A percentile compares a stretch with the other conserved stretches of the same genome.
phyloP scores from a whole-genome alignment of 2,797 vertebrate species.

The Glossophaga mutica region DNA sequence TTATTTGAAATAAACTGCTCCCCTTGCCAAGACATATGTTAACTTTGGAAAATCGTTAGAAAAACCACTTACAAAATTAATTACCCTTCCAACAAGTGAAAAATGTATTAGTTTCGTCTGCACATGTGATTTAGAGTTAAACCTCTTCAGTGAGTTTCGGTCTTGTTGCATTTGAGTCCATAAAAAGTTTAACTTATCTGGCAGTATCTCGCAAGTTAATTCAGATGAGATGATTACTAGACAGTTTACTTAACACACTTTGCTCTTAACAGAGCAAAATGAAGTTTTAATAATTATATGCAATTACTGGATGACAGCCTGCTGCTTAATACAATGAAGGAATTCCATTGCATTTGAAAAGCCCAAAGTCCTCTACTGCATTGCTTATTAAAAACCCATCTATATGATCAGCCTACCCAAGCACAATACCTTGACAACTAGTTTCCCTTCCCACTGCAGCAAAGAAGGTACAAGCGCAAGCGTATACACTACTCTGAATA shows the following conservation, averaged over 20 bases:
- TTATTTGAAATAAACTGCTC: not conserved
- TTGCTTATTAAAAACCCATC: not conserved
- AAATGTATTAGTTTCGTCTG: not conserved
- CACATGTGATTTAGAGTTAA: not conserved
- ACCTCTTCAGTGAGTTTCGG: slow-evolving; percentile 23
- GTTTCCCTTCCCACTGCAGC: not conserved
- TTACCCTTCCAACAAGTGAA: not conserved
- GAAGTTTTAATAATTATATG: not conserved
- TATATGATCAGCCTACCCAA: not conserved
- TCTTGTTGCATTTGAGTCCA: not conserved
- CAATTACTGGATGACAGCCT: not conserved
- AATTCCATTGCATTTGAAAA: not conserved
- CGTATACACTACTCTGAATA: not conserved
- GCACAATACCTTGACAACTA: not conserved
- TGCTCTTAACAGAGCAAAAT: not conserved
- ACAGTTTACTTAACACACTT: not conserved
- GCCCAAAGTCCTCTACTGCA: not conserved
- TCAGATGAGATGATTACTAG: not conserved
- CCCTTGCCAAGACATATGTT: not conserved
- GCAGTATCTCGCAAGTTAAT: not conserved
- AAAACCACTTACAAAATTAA: slow-evolving; percentile 16
- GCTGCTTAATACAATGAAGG: not conserved
- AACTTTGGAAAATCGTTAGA: slow-evolving; percentile 37
- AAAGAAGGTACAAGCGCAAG: not conserved
- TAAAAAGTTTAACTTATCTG: slow-evolving; percentile 19